Evolutionary conservation across 2,888 invertebrate species (phyloP), one percentile per base, ranked within the genome.

Genomic region (Cryptocephalus primarius): DNA sequence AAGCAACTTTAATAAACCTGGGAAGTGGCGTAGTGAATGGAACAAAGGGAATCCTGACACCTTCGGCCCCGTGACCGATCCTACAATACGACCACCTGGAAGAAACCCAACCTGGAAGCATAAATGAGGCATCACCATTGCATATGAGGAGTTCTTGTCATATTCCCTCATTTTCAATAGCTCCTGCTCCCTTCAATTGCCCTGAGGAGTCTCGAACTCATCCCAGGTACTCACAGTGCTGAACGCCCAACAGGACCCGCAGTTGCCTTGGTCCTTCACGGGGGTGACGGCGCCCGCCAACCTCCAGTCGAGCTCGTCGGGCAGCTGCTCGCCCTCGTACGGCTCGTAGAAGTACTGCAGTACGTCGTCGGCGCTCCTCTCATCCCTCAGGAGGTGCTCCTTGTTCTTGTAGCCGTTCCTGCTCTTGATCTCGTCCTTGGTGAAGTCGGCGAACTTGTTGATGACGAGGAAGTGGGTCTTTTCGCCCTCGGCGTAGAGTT

Each of bases 271-370:
- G 39, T 53, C 58, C 48, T 62, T 66, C 4, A 69, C 69, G 0
- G 62, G 53, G 0, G 65, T 60, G 0, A 70, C 71, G 8, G 67
- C 71, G 1, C 69, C 70, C 8, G 59, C 53, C 53, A 64, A 60
- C 33, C 66, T 59, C 70, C 70, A 71, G 50, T 71, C 70, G 8
- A 70, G 57, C 42, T 55, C 55, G 8, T 57, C 57, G 0, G 70
- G 71, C 40, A 66, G 51, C n/a, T 52, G n/a, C n/a, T 66, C 65
- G 47, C 68, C 68, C 1, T 65, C 62, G 45, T 64, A 65, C 1
- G 64, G 64, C 32, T 69, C 60, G 44, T n/a, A n/a, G n/a, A n/a
- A n/a, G 22, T 22, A 4, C 22, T 2, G 22, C 22, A 22, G 3
- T 2, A 22, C 2, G 3, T 22, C 6, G 6, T 22, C 6, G 22